phyloP scores from a whole-genome alignment of 2,113 vertebrate species.

The Misgurnus anguillicaudatus region DNA sequence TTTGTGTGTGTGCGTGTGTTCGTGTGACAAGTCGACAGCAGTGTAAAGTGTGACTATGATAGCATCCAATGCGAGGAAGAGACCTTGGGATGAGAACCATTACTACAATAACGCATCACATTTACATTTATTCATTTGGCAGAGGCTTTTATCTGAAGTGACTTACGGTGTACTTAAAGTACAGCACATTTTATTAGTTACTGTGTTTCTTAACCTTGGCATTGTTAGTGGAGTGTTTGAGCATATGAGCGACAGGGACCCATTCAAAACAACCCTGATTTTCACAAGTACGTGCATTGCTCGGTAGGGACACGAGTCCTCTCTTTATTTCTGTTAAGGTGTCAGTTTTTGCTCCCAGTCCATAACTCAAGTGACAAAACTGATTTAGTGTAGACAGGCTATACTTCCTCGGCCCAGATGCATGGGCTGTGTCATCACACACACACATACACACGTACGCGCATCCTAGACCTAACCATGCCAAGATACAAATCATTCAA shows the following conservation, averaged over 20 bases:
- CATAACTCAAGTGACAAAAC: slow-evolving; percentile 30
- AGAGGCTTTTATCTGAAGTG: too few species aligned
- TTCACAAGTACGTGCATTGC: too few species aligned
- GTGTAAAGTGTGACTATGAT: slow-evolving; percentile 25
- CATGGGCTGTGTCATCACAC: not conserved
- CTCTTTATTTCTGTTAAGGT: not conserved
- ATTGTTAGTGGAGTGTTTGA: too few species aligned
- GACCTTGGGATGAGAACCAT: slow-evolving; percentile 17
- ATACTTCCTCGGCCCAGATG: slow-evolving; percentile 2
- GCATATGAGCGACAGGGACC: too few species aligned
- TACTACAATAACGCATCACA: not conserved
- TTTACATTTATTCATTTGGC: too few species aligned
- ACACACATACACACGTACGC: slow-evolving; percentile 23
- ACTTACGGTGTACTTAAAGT: too few species aligned
- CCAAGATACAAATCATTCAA: slow-evolving; percentile 31
- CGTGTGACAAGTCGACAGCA: slow-evolving; percentile 18
- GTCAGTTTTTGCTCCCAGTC: not conserved
- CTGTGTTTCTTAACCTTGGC: too few species aligned
- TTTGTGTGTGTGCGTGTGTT: slow-evolving; percentile 8
- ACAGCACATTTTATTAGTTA: too few species aligned
- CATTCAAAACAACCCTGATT: too few species aligned
- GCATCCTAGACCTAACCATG: not conserved
- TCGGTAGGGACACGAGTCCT: not conserved
- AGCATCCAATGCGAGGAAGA: slow-evolving; percentile 27
- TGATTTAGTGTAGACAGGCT: slow-evolving; percentile 15